Base-by-base conservation (phyloP, 1,140 invertebrate genomes). In the Zaprionus capensis region DNA sequence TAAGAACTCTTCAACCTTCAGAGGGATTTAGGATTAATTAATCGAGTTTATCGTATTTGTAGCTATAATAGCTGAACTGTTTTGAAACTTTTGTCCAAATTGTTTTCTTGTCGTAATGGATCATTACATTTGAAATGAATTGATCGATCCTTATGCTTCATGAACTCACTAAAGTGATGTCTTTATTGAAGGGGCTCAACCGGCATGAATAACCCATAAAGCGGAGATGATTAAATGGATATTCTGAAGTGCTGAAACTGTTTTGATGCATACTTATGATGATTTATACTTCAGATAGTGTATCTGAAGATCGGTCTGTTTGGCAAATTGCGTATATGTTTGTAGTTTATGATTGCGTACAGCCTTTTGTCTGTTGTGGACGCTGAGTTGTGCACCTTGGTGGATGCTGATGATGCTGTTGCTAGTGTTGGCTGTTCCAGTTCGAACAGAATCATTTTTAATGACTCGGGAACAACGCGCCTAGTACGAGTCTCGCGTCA, bases 401-500 rank as follows among this genome's bases (percentile, higher is more conserved):
- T 71, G 66, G 66, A 61, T 63, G 64, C 46, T 65, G 71, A 49
- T 72, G 61, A 36, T 75, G 70, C 49, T 65, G 67, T 55, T 70
- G 78, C 17, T 72, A 67, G 65, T 59, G 67, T 41, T 71, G 51
- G 67, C 68, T 87, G 83, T 87, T 88, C 84, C 81, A 87, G 84
- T 84, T 87, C 78, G 84, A 87, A 85, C 53, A 75, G 77, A 88
- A 87, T 87, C 84, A 76, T 84, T 83, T 87, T 88, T 87, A 87
- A 87, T 87, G 84, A 87, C 81, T 84, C 66, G 51, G 82, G 65
- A 70, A 70, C 75, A 78, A 61, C 46, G 63, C 65, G 63, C 65
- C 41, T 61, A 70, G 72, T 65, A 12, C 49, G 51, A 64, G 62
- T 15, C 24, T 34, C 65, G 62, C 81, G 64, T 70, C 71, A 80